Percentiles rank a stretch among this genome's conserved stretches.
Conservation (phyloP, 1,140 invertebrate genomes). For the Monomorium pharaonis region DNA sequence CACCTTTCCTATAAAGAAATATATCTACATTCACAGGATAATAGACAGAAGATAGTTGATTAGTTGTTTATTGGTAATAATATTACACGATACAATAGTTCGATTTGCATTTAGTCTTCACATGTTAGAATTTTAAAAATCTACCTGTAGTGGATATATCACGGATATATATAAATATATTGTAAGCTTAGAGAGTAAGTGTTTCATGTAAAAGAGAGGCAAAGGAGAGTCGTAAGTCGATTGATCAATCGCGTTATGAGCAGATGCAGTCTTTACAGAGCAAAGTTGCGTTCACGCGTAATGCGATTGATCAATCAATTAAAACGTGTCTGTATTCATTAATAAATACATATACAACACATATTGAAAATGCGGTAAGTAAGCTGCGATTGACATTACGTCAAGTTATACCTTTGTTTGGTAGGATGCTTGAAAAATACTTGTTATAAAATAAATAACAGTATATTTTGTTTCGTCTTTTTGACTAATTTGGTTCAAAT, state of each 20-base stretch:
- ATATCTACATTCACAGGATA: neutral
- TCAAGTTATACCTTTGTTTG: neutral
- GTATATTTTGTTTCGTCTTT: neutral
- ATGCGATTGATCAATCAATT: too few species aligned
- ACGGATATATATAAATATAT: neutral
- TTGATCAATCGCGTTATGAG: too few species aligned
- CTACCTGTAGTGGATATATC: neutral
- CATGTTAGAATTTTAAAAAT: neutral
- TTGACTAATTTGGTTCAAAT: neutral
- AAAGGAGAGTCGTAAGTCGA: too few species aligned
- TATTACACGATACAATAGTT: neutral
- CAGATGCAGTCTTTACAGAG: too few species aligned
- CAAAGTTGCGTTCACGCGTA: too few species aligned
- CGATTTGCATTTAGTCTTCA: neutral
- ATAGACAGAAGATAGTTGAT: neutral
- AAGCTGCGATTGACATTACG: neutral
- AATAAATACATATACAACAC: neutral
- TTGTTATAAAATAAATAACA: neutral
- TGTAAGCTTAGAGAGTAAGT: neutral
- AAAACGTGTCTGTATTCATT: neutral
- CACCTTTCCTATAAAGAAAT: neutral
- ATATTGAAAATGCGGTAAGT: neutral
- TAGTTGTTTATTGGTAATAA: constrained; percentile 25
- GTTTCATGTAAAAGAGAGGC: neutral
- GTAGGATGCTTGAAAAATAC: neutral